Evolutionary conservation across 2,797 vertebrate species (phyloP), one percentile per base, ranked within the genome.

Genomic region (Myotis myotis): DNA sequence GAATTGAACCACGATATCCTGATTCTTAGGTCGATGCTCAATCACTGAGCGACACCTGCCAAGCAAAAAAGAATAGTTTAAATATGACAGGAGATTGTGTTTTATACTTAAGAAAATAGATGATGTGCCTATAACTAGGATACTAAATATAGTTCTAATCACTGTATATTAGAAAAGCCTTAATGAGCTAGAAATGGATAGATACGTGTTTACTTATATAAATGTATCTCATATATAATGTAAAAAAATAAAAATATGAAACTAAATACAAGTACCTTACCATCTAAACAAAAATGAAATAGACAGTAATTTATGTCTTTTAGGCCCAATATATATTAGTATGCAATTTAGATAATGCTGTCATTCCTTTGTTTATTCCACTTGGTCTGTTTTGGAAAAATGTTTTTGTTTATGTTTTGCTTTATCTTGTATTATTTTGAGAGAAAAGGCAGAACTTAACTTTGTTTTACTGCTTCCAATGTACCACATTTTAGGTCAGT

Each of bases 281-380:
- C 30, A 93, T 74, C 66, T 74, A 13, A 91, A 70, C 19, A 79
- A 93, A 91, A 88, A 87, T 86, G 28, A 92, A 89, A 83, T 25
- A 83, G 71, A 83, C 8, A 96, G 13, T 30, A 72, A 75, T 62
- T 83, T n/a, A 66, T 19, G 44, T 13, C 25, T 75, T 91, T 81
- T 49, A 85, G 60, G 44, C 55, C 75, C 9, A 44, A 81, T 4
- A 71, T 64, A 71, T 23, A 47, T 76, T 44, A 36, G 16, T 62
- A 70, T 38, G 25, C 28, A 80, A 89, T 75, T 89, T n/a, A 86
- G 68, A 89, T 30, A 89, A 64, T 20, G 16, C 12, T 55, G 81
- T 60, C 12, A 60, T 70, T 33, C 30, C 68, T 53, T 30, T 47
- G 17, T 53, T 60, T 60, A 81, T 30, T 70, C 7, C 23, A 47